A percentile compares a stretch with the other conserved stretches of the same genome.
Evolutionary conservation across 2,888 invertebrate species (phyloP).

Genomic region (Drosophila pseudotalamancana): DNA sequence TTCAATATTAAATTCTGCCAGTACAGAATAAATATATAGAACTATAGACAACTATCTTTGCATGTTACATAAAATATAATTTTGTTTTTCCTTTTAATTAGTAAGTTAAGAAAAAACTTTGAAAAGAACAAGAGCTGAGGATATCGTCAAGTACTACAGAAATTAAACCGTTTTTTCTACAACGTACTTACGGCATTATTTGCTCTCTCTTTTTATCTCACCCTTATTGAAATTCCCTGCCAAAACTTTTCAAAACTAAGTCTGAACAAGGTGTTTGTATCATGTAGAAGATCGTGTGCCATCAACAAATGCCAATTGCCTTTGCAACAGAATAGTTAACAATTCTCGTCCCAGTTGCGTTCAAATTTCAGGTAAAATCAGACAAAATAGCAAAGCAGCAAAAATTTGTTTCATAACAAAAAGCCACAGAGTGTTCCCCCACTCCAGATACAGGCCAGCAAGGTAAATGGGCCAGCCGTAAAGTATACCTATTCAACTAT

Average conservation of each 20-base stretch:
- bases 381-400: slow-evolving; percentile 30
- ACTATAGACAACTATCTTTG: too few relatives aligned
- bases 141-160: too few relatives aligned
- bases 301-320: slow-evolving; percentile 43
- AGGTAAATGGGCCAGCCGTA: slow-evolving; percentile 19
- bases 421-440: slow-evolving; percentile 34
- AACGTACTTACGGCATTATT: background rate
- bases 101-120: too few relatives aligned
- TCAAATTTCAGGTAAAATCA: slow-evolving; percentile 43
- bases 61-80: too few relatives aligned
- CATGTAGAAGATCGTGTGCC: background rate
- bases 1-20: too few relatives aligned
- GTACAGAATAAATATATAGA: too few relatives aligned
- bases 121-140: too few relatives aligned
- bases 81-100: too few relatives aligned
- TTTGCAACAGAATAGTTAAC: slow-evolving; percentile 49
- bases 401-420: slow-evolving; percentile 34
- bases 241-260: slow-evolving; percentile 11
- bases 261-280: slow-evolving; percentile 4
- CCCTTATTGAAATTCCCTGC: slow-evolving; percentile 8
- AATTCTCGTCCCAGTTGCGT: slow-evolving; percentile 24
- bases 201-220: background rate
- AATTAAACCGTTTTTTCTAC: too few relatives aligned
- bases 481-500: slow-evolving; percentile 68
- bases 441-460: background rate